Percentiles rank a stretch among this genome's conserved stretches.
These are phyloP conservation scores for Melanostoma mellinum DNA, from an alignment of 2,888 invertebrate species.

Conservation along the genomic window DNA sequence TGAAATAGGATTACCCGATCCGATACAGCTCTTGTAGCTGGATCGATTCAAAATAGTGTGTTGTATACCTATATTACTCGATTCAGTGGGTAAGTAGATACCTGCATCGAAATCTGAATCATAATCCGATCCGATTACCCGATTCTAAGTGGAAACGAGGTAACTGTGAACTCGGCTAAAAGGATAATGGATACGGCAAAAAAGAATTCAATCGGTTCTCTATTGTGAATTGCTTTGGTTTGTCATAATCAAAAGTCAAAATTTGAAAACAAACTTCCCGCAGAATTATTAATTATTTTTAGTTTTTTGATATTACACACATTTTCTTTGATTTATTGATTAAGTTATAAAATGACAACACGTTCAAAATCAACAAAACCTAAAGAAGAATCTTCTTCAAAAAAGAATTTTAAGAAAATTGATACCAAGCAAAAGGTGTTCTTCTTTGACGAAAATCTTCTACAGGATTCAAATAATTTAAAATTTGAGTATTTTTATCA, in stretches of 20 bases:
- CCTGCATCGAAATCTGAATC: too few species aligned
- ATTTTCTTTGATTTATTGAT: neutral
- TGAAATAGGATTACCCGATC: too few species aligned
- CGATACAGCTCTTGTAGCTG: too few species aligned
- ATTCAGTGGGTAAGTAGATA: too few species aligned
- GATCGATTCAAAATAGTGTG: too few species aligned
- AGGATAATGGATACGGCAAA: too few species aligned
- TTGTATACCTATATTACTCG: too few species aligned
- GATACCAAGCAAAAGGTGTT: slow-evolving; percentile 76
- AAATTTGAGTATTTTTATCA: slow-evolving; percentile 78
- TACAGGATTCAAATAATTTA: slow-evolving; percentile 72
- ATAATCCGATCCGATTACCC: too few species aligned
- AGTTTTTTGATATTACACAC: neutral
- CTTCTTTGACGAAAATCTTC: slow-evolving; percentile 75
- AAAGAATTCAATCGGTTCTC: neutral
- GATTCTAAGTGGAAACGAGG: too few species aligned
- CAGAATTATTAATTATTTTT: slow-evolving; percentile 19
- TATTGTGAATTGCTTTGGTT: slow-evolving; percentile 20
- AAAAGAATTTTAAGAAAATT: slow-evolving; percentile 37
- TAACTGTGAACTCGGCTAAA: too few species aligned
- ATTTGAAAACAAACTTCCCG: slow-evolving; percentile 13
- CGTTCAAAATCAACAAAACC: slow-evolving; percentile 32
- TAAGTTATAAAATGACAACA: slow-evolving; percentile 41
- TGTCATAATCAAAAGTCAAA: slow-evolving; percentile 27
- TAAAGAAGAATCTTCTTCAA: slow-evolving; percentile 21